Conservation (phyloP, 2,113 vertebrate species). For the Indicator indicator region DNA sequence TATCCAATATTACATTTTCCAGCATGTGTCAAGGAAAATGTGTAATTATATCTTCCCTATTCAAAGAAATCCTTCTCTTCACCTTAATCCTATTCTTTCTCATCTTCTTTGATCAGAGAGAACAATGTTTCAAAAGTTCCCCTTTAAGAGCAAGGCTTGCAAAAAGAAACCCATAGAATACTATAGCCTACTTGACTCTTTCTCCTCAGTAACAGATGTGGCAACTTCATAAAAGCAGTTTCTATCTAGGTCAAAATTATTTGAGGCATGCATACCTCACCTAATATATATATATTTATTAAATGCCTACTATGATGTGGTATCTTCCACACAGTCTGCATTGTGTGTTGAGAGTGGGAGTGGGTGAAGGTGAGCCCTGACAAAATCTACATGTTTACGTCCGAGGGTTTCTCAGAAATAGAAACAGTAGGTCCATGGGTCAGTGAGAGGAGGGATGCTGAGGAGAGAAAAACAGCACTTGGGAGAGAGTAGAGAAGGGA, state of each 20-base stretch:
- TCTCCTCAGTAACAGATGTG: conserved; percentile 39
- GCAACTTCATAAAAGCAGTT: conserved; percentile 52
- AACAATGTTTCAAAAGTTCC: conserved; percentile 55
- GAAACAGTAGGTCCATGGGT: background rate
- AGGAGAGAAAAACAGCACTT: background rate
- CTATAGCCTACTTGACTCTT: conserved; percentile 19
- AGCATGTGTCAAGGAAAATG: conserved; percentile 50
- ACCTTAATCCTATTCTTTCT: conserved; percentile 55
- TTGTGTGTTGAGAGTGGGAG: background rate
- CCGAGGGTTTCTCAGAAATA: background rate
- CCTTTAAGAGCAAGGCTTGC: conserved; percentile 50
- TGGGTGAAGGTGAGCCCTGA: background rate
- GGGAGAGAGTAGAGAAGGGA: background rate
- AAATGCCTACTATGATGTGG: conserved; percentile 19
- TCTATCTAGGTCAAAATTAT: conserved; percentile 58
- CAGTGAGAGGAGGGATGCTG: background rate
- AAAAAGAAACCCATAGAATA: conserved; percentile 38
- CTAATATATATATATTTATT: background rate
- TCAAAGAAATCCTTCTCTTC: conserved; percentile 62
- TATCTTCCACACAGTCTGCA: background rate
- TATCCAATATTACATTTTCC: conserved; percentile 65
- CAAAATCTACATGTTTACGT: background rate
- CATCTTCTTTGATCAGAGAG: conserved; percentile 57
- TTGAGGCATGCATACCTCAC: conserved; percentile 20
- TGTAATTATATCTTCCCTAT: conserved; percentile 62